Conservation (phyloP, 2,888 invertebrate genomes). For the Aphrophora alni region DNA sequence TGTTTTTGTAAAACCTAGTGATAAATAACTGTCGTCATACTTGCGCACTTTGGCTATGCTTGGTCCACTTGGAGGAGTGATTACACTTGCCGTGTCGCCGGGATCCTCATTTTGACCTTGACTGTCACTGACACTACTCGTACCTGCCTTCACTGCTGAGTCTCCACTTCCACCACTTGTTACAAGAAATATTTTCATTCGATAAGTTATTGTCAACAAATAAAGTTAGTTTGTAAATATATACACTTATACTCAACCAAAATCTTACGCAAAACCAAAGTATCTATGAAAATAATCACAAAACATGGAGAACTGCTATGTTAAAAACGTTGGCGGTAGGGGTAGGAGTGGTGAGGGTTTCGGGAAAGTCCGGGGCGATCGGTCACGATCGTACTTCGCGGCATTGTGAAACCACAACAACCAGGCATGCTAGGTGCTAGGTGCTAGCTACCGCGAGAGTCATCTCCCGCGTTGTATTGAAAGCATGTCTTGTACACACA, state of each 20-base stretch:
- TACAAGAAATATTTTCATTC: slow-evolving; percentile 12
- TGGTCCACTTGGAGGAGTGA: slow-evolving; percentile 11
- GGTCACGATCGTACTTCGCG: background rate
- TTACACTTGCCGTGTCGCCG: slow-evolving; percentile 8
- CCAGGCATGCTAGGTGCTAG: slow-evolving; percentile 4
- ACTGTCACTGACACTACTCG: slow-evolving; percentile 17
- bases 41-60: slow-evolving; percentile 12
- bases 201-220: background rate
- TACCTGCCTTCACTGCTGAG: slow-evolving; percentile 13
- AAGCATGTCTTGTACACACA: slow-evolving; percentile 4
- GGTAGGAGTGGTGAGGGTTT: background rate
- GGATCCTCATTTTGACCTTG: slow-evolving; percentile 21
- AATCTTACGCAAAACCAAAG: background rate
- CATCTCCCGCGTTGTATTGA: background rate
- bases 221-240: slow-evolving; percentile 8
- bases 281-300: slow-evolving; percentile 12
- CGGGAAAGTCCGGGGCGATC: background rate
- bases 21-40: slow-evolving; percentile 19
- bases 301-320: background rate
- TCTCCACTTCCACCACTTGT: slow-evolving; percentile 10
- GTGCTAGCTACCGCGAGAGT: slow-evolving; percentile 1
- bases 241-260: slow-evolving; percentile 1
- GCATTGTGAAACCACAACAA: background rate
- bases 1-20: slow-evolving; percentile 22
- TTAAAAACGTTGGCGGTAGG: background rate